Evolutionary conservation across 2,797 vertebrate species (phyloP).

Genomic region (Aplochiton taeniatus): DNA sequence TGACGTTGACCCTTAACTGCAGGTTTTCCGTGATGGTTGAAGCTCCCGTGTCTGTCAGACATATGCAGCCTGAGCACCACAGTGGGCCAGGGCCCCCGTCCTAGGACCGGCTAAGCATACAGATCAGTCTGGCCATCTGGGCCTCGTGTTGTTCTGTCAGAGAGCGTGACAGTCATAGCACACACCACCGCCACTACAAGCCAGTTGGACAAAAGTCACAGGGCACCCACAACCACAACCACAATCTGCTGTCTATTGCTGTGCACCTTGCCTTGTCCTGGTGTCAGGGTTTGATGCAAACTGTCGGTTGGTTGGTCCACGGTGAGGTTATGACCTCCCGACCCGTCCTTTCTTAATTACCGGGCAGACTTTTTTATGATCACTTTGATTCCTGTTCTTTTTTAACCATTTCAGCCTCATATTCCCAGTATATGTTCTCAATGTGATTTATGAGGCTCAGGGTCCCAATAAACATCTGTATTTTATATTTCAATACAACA

Average conservation of each 20-base stretch:
- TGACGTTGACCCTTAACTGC: neutral
- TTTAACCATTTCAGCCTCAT: no score
- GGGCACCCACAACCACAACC: slow-evolving; percentile 7
- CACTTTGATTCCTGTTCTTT: no score
- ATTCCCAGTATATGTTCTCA: neutral
- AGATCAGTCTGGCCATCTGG: slow-evolving; percentile 58
- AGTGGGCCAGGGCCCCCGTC: slow-evolving; percentile 18
- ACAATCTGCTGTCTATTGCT: neutral
- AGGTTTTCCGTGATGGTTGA: neutral
- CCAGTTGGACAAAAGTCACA: slow-evolving; percentile 33
- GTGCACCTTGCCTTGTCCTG: slow-evolving; percentile 15
- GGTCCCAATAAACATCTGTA: slow-evolving; percentile 6
- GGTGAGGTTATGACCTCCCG: neutral
- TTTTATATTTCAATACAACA: slow-evolving; percentile 31
- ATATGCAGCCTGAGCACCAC: slow-evolving; percentile 26
- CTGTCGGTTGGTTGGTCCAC: slow-evolving; percentile 12
- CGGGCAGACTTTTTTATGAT: neutral
- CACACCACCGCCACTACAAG: slow-evolving; percentile 13
- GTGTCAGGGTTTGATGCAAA: slow-evolving; percentile 36
- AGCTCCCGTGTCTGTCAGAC: slow-evolving; percentile 26
- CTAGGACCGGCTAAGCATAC: slow-evolving; percentile 47
- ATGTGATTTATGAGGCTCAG: neutral
- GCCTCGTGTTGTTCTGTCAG: slow-evolving; percentile 33
- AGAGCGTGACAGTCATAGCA: slow-evolving; percentile 40
- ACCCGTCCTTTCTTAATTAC: neutral